Percentiles rank a stretch among this genome's conserved stretches.
Conservation (phyloP, 2,797 vertebrate species). For the Caiman crocodilus region DNA sequence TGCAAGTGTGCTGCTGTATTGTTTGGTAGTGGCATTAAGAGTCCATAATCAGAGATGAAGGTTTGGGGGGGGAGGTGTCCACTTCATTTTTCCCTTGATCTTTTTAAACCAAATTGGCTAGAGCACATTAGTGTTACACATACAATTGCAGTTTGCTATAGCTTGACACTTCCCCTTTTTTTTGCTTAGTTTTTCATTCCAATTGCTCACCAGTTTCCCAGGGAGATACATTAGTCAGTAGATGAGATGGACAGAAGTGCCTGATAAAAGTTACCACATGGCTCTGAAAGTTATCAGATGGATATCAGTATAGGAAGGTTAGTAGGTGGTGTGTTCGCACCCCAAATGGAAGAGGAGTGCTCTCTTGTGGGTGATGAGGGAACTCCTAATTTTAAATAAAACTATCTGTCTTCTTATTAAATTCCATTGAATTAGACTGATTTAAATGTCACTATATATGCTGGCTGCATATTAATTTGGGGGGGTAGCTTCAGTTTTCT, state of each 20-base stretch:
- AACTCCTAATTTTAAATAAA: neutral
- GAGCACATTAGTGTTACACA: neutral
- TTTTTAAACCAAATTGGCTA: neutral
- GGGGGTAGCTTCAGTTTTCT: too few relatives aligned
- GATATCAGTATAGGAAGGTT: neutral
- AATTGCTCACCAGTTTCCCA: slow-evolving; percentile 11
- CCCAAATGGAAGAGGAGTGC: neutral
- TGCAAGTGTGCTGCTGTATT: neutral
- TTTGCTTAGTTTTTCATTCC: slow-evolving; percentile 43
- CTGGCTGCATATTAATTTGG: neutral
- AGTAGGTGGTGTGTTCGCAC: neutral
- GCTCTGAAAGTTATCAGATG: slow-evolving; percentile 13
- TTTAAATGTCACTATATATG: neutral
- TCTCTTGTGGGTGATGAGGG: neutral
- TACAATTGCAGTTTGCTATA: slow-evolving; percentile 8
- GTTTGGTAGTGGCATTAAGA: accelerated
- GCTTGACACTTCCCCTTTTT: neutral
- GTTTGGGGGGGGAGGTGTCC: too few relatives aligned
- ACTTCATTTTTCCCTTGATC: slow-evolving; percentile 1
- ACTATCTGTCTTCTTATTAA: neutral
- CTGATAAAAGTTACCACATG: neutral
- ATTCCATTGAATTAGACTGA: neutral
- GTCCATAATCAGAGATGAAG: neutral
- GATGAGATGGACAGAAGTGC: slow-evolving; percentile 1
- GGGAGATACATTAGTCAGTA: neutral